A percentile compares a stretch with the other conserved stretches of the same genome.
phyloP scores from a whole-genome alignment of 2,888 invertebrate species.

The Tenthredo distinguenda region DNA sequence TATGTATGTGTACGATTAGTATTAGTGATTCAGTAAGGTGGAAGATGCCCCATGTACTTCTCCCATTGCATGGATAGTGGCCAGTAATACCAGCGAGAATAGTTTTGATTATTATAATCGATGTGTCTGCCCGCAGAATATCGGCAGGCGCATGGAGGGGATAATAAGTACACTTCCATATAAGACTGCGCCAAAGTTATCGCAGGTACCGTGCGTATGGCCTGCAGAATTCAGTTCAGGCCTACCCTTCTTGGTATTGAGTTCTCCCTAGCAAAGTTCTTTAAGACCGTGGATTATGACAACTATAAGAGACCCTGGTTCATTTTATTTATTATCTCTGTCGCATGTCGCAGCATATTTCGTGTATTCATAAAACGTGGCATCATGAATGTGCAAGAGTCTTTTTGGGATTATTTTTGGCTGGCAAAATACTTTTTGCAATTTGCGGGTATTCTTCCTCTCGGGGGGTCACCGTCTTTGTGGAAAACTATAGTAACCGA shows the following conservation, averaged over 20 bases:
- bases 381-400: neutral
- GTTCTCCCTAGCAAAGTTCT: neutral
- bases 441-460: slow-evolving; percentile 9
- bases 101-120: neutral
- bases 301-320: neutral
- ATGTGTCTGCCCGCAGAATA: neutral
- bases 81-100: neutral
- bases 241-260: neutral
- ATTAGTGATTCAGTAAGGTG: neutral
- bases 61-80: neutral
- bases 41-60: neutral
- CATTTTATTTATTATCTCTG: neutral
- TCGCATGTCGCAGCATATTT: neutral
- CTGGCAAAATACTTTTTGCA: neutral
- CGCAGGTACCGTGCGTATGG: neutral
- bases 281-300: neutral
- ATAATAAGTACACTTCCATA: slow-evolving; percentile 9
- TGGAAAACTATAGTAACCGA: slow-evolving; percentile 6
- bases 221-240: slow-evolving; percentile 19
- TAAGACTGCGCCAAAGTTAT: neutral
- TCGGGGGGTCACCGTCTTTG: neutral
- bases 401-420: slow-evolving; percentile 43
- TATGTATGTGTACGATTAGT: neutral
- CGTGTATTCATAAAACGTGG: neutral
- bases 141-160: neutral